Conservation (phyloP, 2,888 invertebrate genomes). For the Odontomyia ornata region DNA sequence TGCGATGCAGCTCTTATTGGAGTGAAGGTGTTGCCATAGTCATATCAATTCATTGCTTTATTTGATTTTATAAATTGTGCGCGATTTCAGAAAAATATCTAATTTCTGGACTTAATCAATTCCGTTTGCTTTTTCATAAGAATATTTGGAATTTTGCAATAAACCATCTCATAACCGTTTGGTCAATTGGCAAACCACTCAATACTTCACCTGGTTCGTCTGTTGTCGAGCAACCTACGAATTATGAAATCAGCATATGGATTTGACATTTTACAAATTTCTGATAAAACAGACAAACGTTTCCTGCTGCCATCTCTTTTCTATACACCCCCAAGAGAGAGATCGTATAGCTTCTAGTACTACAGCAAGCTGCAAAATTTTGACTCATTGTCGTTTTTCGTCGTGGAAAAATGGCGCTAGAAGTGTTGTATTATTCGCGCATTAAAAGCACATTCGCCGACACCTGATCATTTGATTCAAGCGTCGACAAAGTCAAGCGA, state of each 20-base stretch:
- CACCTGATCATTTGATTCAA: constrained; percentile 49
- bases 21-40: too few relatives aligned
- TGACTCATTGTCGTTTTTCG: constrained; percentile 37
- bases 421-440: constrained; percentile 52
- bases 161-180: background rate
- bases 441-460: constrained; percentile 52
- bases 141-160: background rate
- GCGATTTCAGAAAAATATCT: too few relatives aligned
- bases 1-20: too few relatives aligned
- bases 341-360: constrained; percentile 28
- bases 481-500: constrained; percentile 22
- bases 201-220: constrained; percentile 7
- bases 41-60: too few relatives aligned
- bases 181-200: background rate
- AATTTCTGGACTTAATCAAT: too few relatives aligned
- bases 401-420: constrained; percentile 52
- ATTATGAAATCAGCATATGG: constrained; percentile 34
- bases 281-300: constrained; percentile 9
- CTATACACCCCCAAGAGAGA: background rate
- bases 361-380: constrained; percentile 14
- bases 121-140: too few relatives aligned
- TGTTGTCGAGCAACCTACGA: background rate
- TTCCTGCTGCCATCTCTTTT: background rate
- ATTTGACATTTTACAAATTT: constrained; percentile 15
- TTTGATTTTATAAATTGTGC: too few relatives aligned